These are phyloP conservation scores for Parasteatoda lunata DNA, from an alignment of 2,888 invertebrate species.

Conservation along the genomic window DNA sequence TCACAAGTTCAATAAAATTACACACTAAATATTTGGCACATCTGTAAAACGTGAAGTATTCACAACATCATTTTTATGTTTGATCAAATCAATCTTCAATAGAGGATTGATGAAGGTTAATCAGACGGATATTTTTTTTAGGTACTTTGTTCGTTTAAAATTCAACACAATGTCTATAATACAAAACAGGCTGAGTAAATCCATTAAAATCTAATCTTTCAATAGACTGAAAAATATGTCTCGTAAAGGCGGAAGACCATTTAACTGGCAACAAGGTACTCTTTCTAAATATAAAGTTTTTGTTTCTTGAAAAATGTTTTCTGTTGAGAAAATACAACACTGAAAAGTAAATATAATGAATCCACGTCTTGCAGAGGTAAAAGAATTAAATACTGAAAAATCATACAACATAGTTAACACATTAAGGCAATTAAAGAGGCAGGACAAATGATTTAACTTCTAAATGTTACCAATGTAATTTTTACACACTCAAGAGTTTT, in stretches of 20 bases:
- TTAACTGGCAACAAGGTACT: slow-evolving; percentile 34
- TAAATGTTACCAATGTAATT: background rate
- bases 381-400: background rate
- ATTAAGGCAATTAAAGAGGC: background rate
- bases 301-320: slow-evolving; percentile 26
- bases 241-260: slow-evolving; percentile 57
- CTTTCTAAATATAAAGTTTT: slow-evolving; percentile 24
- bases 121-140: slow-evolving; percentile 51
- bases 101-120: slow-evolving; percentile 34
- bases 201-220: slow-evolving; percentile 34
- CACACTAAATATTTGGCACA: slow-evolving; percentile 68
- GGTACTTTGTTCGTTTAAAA: slow-evolving; percentile 49
- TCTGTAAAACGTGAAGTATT: slow-evolving; percentile 64
- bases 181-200: slow-evolving; percentile 4
- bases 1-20: slow-evolving; percentile 65
- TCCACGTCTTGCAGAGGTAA: slow-evolving; percentile 8
- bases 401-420: background rate
- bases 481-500: too few relatives aligned
- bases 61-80: slow-evolving; percentile 54
- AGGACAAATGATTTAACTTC: background rate
- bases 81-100: slow-evolving; percentile 45
- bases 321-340: slow-evolving; percentile 34
- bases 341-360: slow-evolving; percentile 35
- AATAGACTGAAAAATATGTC: slow-evolving; percentile 41
- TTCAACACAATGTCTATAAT: background rate